Conservation (phyloP, 2,113 vertebrate species). For the Callithrix jacchus region DNA sequence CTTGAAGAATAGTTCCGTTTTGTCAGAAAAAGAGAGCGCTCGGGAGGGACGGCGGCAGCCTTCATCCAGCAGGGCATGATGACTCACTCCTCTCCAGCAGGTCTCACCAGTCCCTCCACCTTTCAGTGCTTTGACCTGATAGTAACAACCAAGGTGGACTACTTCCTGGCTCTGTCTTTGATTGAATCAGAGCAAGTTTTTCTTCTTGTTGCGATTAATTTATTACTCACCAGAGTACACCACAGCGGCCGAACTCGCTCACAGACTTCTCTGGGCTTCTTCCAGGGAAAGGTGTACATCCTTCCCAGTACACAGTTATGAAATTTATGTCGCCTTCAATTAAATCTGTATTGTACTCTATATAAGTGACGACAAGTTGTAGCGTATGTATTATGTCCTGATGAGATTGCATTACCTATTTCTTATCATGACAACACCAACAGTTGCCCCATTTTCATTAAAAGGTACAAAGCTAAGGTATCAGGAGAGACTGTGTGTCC, state of each 20-base stretch:
- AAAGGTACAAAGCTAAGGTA: not conserved
- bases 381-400: not conserved
- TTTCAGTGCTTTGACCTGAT: not conserved
- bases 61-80: not conserved
- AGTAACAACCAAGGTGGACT: not conserved
- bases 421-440: not conserved
- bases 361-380: not conserved
- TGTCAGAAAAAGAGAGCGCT: not conserved
- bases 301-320: not conserved
- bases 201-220: slow-evolving; percentile 25
- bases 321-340: slow-evolving; percentile 28
- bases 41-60: not conserved
- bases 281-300: not conserved
- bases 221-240: slow-evolving; percentile 46
- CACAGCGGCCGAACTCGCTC: slow-evolving; percentile 38
- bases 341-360: slow-evolving; percentile 14
- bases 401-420: not conserved
- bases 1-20: not conserved
- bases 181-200: slow-evolving; percentile 46
- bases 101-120: slow-evolving; percentile 54
- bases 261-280: slow-evolving; percentile 40
- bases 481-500: not conserved
- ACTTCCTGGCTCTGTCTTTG: slow-evolving; percentile 5
- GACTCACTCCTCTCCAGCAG: not conserved
- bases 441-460: not conserved